Conservation (phyloP, 30 jellyfish, hydroid and myxozoan genomes). For the Pseudorhiza aurosa region DNA sequence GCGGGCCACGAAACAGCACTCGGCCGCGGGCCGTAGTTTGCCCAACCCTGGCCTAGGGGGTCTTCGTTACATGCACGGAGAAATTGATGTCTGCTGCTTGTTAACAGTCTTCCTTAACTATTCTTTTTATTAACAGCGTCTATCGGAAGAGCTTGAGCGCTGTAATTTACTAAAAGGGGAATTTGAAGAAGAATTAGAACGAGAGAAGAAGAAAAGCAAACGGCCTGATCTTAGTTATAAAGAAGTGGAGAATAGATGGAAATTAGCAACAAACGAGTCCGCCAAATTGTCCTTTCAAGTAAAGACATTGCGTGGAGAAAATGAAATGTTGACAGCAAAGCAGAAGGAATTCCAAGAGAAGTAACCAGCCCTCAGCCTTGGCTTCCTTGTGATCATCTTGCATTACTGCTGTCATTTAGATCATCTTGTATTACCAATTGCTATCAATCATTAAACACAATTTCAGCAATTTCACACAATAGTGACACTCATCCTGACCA, state of each 20-base stretch:
- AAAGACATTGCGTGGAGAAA: slow-evolving; percentile 85
- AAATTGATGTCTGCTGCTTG: no score
- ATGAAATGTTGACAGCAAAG: slow-evolving; percentile 79
- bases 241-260: slow-evolving; percentile 77
- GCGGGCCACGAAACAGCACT: no score
- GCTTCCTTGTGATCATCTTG: background rate
- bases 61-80: no score
- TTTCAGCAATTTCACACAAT: no score
- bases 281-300: slow-evolving; percentile 79
- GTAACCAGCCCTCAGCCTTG: background rate
- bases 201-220: slow-evolving; percentile 34
- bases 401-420: no score
- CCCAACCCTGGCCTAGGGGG: no score
- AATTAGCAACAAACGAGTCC: slow-evolving; percentile 76
- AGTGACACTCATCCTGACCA: background rate
- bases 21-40: no score
- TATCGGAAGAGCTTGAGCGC: slow-evolving; percentile 70
- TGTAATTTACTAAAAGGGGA: slow-evolving; percentile 35
- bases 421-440: no score
- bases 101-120: no score
- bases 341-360: slow-evolving; percentile 82
- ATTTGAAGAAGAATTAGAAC: slow-evolving; percentile 40
- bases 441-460: no score
- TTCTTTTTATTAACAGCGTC: slow-evolving; percentile 35
- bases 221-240: slow-evolving; percentile 53